Conservation (phyloP, 2,113 vertebrate species). For the Saguinus midas region DNA sequence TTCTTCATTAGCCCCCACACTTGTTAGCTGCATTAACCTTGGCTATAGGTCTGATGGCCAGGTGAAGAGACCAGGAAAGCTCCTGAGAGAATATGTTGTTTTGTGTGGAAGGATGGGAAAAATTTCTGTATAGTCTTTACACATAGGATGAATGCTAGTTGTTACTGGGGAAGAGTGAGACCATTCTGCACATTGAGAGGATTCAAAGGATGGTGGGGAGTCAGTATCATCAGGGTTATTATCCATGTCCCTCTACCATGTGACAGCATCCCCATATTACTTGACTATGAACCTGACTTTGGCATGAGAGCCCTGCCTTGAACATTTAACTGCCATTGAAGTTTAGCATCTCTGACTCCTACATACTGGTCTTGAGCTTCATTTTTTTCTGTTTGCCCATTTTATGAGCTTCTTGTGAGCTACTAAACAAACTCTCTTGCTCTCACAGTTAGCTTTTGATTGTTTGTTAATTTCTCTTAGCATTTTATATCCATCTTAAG, state of each 20-base stretch:
- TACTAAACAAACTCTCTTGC: background rate
- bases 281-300: background rate
- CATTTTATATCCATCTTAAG: background rate
- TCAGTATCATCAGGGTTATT: background rate
- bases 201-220: background rate
- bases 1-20: background rate
- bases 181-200: background rate
- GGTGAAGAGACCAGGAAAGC: background rate
- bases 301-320: background rate
- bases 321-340: background rate
- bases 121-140: background rate
- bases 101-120: background rate
- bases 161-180: background rate
- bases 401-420: background rate
- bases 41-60: background rate
- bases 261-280: background rate
- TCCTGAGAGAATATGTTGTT: background rate
- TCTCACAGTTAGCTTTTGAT: background rate
- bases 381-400: background rate
- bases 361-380: background rate
- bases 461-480: background rate
- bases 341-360: background rate
- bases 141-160: background rate
- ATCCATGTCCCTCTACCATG: background rate
- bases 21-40: background rate